These are phyloP conservation scores for Drosophila navojoa DNA, from an alignment of 1,140 invertebrate species.

Conservation along the genomic window DNA sequence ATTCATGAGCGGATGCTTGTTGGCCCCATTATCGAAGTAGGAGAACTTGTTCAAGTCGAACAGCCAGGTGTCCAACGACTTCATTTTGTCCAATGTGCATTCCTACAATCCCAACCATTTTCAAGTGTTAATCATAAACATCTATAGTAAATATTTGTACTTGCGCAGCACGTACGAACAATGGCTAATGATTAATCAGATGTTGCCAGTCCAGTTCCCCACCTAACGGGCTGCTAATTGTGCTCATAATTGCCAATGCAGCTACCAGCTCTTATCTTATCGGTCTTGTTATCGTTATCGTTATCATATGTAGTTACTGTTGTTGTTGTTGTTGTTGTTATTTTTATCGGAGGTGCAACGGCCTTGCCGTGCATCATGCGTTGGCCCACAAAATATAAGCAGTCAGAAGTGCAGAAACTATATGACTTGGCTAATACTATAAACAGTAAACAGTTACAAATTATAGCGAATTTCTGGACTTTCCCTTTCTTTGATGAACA, in stretches of 20 bases:
- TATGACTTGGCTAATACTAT: no score
- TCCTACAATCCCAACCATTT: slow-evolving; percentile 48
- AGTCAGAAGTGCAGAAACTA: no score
- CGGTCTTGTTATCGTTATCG: not conserved
- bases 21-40: slow-evolving; percentile 75
- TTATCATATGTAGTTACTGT: not conserved
- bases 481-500: no score
- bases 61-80: slow-evolving; percentile 75
- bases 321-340: not conserved
- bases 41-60: slow-evolving; percentile 76
- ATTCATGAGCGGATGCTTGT: slow-evolving; percentile 74
- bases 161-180: slow-evolving; percentile 18
- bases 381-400: slow-evolving; percentile 1
- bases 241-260: slow-evolving; percentile 51
- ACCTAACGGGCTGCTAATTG: slow-evolving; percentile 29
- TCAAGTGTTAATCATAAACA: slow-evolving; percentile 15
- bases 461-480: no score
- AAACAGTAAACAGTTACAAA: no score
- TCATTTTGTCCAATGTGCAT: slow-evolving; percentile 78
- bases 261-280: slow-evolving; percentile 48
- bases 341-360: slow-evolving; percentile 6
- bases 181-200: slow-evolving; percentile 45
- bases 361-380: slow-evolving; percentile 12
- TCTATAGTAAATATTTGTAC: not conserved
- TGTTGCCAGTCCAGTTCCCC: not conserved